Evolutionary conservation across 2,797 vertebrate species (phyloP).

Genomic region (Sebastes nivosus): DNA sequence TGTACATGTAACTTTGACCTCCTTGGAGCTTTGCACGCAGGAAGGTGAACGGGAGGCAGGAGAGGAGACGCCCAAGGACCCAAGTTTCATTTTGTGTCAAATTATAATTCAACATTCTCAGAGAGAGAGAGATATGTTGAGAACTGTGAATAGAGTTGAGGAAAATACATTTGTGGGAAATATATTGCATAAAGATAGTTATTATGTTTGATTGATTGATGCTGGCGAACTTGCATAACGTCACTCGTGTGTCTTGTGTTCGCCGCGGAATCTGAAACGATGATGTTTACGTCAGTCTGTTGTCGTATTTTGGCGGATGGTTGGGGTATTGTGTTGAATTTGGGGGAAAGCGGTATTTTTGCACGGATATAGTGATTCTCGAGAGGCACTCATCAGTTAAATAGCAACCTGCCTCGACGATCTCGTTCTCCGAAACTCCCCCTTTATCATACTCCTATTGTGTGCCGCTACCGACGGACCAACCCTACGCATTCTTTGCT

Average conservation of each 20-base stretch:
- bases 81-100: background rate
- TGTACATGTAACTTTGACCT: slow-evolving; percentile 84
- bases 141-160: background rate
- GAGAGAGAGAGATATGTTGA: background rate
- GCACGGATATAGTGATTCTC: slow-evolving; percentile 65
- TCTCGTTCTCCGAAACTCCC: slow-evolving; percentile 65
- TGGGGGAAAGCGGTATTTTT: slow-evolving; percentile 60
- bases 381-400: slow-evolving; percentile 74
- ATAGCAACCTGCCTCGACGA: slow-evolving; percentile 68
- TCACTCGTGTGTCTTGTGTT: background rate
- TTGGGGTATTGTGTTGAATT: slow-evolving; percentile 55
- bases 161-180: background rate
- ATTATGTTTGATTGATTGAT: background rate
- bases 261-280: slow-evolving; percentile 2
- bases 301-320: slow-evolving; percentile 67
- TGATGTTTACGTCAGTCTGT: slow-evolving; percentile 55
- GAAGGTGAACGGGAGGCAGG: slow-evolving; percentile 59
- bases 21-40: slow-evolving; percentile 58
- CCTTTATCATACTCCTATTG: slow-evolving; percentile 71
- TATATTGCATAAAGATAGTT: background rate
- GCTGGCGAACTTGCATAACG: background rate
- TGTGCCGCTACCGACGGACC: slow-evolving; percentile 37
- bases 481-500: slow-evolving; percentile 61
- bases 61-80: slow-evolving; percentile 4
- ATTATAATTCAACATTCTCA: background rate